Evolutionary conservation across 2,888 invertebrate genomes (phyloP).

Genomic region (Myopa tessellatipennis): DNA sequence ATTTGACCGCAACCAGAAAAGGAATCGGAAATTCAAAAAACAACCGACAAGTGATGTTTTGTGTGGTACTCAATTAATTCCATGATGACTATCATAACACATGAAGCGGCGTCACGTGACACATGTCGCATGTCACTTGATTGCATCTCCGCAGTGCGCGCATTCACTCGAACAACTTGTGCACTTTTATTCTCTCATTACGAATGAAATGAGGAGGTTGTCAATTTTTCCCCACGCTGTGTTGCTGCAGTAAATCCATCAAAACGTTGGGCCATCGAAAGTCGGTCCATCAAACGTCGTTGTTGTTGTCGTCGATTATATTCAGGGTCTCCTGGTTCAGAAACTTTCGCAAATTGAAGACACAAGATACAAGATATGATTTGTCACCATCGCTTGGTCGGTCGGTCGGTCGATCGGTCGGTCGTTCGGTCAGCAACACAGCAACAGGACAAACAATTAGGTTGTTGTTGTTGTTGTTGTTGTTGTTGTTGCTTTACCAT

Average conservation of each 20-base stretch:
- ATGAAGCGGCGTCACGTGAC: conserved; percentile 26
- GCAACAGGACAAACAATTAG: no score
- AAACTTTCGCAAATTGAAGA: background rate
- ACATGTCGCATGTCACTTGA: conserved; percentile 32
- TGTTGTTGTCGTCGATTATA: conserved; percentile 16
- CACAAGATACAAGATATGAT: no score
- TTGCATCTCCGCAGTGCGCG: conserved; percentile 7
- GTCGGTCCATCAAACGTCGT: background rate
- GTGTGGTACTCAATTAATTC: background rate
- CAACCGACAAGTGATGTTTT: background rate
- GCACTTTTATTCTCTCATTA: background rate
- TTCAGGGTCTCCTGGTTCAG: background rate
- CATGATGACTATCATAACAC: conserved; percentile 19
- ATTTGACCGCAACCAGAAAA: background rate
- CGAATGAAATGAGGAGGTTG: no score
- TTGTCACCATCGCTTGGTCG: no score
- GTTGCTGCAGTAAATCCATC: no score
- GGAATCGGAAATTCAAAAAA: background rate
- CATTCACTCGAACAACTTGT: background rate
- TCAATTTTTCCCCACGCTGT: no score
- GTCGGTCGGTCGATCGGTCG: no score
- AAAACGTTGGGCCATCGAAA: no score
- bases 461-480: conserved; percentile 5
- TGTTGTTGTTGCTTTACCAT: background rate
- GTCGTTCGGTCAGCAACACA: no score